Percentiles rank a stretch among this genome's conserved stretches.
phyloP scores from a whole-genome alignment of 2,113 vertebrate species.

The Protobothrops flavoviridis region DNA sequence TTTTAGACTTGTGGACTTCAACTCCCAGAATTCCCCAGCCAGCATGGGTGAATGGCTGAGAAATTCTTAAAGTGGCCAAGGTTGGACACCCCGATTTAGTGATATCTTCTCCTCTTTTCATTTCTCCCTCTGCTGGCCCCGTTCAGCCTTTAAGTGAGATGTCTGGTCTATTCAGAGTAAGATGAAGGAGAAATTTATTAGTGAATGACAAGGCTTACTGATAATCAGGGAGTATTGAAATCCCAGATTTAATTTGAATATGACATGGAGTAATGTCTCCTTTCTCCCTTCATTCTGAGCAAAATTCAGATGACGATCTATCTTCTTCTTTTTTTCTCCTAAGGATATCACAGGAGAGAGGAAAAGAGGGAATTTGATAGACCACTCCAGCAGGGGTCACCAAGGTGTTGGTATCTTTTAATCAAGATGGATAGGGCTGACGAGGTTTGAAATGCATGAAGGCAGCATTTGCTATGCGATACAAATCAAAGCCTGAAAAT shows the following conservation, averaged over 20 bases:
- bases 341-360: conserved; percentile 62
- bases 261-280: conserved; percentile 63
- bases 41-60: background rate
- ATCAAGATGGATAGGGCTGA: conserved; percentile 76
- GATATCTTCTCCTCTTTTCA: conserved; percentile 27
- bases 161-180: conserved; percentile 60
- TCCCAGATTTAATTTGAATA: conserved; percentile 80
- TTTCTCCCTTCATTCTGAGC: conserved; percentile 70
- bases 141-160: conserved; percentile 59
- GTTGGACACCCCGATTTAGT: background rate
- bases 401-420: conserved; percentile 74
- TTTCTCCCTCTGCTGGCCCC: background rate
- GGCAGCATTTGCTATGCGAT: conserved; percentile 77
- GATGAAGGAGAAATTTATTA: conserved; percentile 75
- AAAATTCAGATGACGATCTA: conserved; percentile 68
- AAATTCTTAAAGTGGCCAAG: background rate
- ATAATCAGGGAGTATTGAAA: conserved; percentile 77
- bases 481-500: conserved; percentile 82
- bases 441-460: conserved; percentile 73
- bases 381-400: conserved; percentile 66
- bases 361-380: conserved; percentile 60
- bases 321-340: conserved; percentile 66
- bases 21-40: background rate
- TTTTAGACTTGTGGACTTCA: background rate
- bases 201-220: conserved; percentile 73